A percentile compares a stretch with the other conserved stretches of the same genome.
Conservation (phyloP, 2,113 vertebrate genomes). For the Rallus limicola region DNA sequence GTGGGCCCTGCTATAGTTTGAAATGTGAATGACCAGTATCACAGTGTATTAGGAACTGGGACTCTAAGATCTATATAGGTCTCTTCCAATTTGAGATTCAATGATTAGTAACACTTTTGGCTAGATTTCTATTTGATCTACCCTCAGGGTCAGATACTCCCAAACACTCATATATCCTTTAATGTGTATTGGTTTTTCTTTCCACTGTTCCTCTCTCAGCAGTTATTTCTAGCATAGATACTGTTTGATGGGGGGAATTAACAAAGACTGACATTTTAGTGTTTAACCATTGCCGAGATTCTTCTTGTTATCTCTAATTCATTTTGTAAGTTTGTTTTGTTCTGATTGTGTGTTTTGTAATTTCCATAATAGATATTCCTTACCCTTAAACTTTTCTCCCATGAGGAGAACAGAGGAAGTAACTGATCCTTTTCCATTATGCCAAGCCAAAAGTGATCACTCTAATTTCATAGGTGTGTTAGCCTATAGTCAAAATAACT, state of each 20-base stretch:
- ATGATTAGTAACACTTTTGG: background rate
- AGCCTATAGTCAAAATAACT: background rate
- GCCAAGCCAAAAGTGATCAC: background rate
- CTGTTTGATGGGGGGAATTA: background rate
- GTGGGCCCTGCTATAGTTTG: background rate
- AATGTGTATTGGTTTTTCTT: background rate
- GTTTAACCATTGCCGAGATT: background rate
- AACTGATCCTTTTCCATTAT: background rate
- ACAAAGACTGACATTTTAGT: background rate
- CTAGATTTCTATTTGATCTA: background rate
- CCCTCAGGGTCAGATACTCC: background rate
- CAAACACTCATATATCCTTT: background rate
- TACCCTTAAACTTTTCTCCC: background rate
- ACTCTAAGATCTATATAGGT: background rate
- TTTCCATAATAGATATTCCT: background rate
- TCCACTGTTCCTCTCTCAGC: background rate
- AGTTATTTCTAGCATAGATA: background rate
- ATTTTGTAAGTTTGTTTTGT: background rate
- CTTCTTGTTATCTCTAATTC: background rate
- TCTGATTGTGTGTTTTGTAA: background rate
- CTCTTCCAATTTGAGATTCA: background rate
- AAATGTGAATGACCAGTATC: background rate
- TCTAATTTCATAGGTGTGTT: background rate
- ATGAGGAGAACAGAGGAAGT: background rate
- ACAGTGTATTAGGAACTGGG: background rate